These are phyloP conservation scores for Myocastor coypus DNA, from an alignment of 2,113 vertebrate species.

Conservation along the genomic window DNA sequence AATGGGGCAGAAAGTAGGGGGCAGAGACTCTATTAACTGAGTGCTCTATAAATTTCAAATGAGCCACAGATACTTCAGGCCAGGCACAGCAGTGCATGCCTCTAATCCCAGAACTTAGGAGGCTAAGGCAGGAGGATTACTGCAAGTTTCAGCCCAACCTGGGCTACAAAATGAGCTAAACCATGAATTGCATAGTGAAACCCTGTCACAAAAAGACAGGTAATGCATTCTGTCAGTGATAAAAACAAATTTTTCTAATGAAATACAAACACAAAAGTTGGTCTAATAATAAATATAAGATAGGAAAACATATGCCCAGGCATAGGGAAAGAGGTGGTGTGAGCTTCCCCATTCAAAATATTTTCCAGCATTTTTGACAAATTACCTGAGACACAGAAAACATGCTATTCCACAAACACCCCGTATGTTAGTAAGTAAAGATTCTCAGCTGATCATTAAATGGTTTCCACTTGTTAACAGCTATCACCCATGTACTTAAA, in stretches of 20 bases:
- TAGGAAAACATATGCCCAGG: conserved; percentile 5
- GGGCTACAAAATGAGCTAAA: no score
- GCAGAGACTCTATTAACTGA: conserved; percentile 32
- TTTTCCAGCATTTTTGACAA: neutral
- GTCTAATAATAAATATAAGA: neutral
- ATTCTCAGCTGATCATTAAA: conserved; percentile 6
- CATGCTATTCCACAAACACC: neutral
- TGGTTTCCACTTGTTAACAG: conserved; percentile 6
- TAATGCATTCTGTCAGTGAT: conserved; percentile 33
- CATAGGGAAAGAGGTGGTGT: neutral
- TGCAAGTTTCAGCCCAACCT: neutral
- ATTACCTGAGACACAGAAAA: conserved; percentile 48
- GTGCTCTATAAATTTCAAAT: conserved; percentile 42
- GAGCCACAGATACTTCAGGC: conserved; percentile 22
- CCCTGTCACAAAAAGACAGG: neutral
- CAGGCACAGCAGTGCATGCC: neutral
- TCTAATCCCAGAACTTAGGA: neutral
- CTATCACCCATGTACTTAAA: neutral
- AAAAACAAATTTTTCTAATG: conserved; percentile 43
- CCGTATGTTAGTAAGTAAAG: neutral
- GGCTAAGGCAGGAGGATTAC: neutral
- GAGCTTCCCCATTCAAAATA: neutral
- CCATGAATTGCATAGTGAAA: neutral
- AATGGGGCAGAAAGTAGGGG: neutral
- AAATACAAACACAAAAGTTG: conserved; percentile 35